phyloP scores from a whole-genome alignment of 2,797 vertebrate genomes.

The Pipistrellus pipistrellus region DNA sequence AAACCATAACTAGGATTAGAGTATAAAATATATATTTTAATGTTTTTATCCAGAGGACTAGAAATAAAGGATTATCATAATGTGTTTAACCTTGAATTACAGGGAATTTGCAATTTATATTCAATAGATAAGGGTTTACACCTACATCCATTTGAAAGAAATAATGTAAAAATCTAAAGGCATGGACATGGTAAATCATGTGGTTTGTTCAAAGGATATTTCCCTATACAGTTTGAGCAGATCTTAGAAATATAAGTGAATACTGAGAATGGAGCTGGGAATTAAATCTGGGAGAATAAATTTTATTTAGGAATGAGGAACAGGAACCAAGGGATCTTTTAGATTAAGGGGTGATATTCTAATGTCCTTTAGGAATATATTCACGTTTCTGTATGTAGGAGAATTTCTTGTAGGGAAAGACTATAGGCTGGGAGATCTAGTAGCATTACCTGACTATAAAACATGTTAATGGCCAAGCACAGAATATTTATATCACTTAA shows the following conservation, averaged over 20 bases:
- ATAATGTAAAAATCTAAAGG: not conserved
- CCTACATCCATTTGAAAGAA: not conserved
- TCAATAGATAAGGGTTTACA: not conserved
- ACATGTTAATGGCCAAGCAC: not conserved
- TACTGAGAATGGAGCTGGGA: not conserved
- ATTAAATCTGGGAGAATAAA: not conserved
- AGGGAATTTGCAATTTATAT: not conserved
- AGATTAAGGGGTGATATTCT: not conserved
- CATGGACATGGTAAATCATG: not conserved
- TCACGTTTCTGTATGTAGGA: not conserved
- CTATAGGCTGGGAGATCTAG: not conserved
- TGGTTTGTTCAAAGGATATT: not conserved
- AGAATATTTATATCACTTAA: not conserved
- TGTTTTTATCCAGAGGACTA: not conserved
- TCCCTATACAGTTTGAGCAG: not conserved
- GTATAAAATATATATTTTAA: not conserved
- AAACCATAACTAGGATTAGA: not conserved
- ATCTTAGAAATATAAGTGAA: not conserved
- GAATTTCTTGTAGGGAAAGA: not conserved
- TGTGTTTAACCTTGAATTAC: not conserved
- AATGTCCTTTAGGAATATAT: not conserved
- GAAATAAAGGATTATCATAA: not conserved
- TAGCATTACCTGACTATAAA: not conserved
- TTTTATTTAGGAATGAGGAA: not conserved
- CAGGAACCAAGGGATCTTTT: rapidly evolving